phyloP scores from a whole-genome alignment of 2,797 vertebrate genomes.

The Characodon lateralis region DNA sequence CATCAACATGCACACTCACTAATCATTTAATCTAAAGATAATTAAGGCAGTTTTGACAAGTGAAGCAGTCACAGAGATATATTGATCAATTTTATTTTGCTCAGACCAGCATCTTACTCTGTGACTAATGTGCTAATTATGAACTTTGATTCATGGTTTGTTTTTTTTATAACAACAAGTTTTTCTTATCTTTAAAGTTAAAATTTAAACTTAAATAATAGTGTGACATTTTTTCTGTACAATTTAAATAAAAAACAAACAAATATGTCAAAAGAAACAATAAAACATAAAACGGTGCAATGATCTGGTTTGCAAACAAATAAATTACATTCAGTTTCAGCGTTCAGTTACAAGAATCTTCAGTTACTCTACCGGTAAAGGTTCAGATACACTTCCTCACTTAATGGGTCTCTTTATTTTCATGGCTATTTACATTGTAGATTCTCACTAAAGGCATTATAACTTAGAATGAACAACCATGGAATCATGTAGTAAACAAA shows the following conservation, averaged over 20 bases:
- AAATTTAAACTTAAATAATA: too few species aligned
- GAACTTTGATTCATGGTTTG: background rate
- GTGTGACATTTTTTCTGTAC: background rate
- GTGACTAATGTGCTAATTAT: background rate
- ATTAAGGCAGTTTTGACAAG: slow-evolving; percentile 50
- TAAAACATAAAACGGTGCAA: background rate
- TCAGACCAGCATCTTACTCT: slow-evolving; percentile 8
- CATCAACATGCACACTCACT: slow-evolving; percentile 37
- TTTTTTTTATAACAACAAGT: background rate
- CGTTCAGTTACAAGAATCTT: background rate
- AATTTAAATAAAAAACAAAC: background rate
- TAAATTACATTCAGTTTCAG: background rate
- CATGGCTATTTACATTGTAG: too few species aligned
- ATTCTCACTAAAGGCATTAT: too few species aligned
- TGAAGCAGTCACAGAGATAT: slow-evolving; percentile 38
- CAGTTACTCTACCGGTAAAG: too few species aligned
- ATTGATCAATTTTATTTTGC: slow-evolving; percentile 19
- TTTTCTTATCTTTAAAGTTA: background rate
- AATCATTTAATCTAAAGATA: slow-evolving; percentile 40
- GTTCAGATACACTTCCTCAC: too few species aligned
- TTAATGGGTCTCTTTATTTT: too few species aligned
- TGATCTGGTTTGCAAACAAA: background rate
- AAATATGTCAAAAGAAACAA: background rate
- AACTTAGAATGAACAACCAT: too few species aligned
- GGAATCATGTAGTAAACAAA: too few species aligned